Conservation (phyloP, 2,797 vertebrate species). For the Tokudaia muenninki region DNA sequence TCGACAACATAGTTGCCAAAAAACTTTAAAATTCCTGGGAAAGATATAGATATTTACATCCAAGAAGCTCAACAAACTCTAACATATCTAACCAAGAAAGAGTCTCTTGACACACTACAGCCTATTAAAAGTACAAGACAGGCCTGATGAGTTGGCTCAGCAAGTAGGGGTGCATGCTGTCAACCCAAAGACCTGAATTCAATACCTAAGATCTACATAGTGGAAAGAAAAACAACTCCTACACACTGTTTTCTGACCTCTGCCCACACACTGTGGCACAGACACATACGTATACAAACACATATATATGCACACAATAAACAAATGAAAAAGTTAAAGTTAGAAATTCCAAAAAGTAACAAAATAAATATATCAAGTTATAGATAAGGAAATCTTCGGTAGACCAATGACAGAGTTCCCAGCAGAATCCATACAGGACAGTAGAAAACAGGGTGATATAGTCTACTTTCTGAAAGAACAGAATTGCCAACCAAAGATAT, state of each 20-base stretch:
- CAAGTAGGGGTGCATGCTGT: not conserved
- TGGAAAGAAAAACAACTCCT: not conserved
- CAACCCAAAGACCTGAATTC: not conserved
- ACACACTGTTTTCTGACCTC: not conserved
- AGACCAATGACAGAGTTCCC: not conserved
- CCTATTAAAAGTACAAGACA: not conserved
- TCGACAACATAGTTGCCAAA: not conserved
- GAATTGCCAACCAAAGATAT: not conserved
- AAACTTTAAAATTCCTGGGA: not conserved
- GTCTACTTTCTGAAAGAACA: not conserved
- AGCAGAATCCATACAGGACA: not conserved
- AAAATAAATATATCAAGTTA: not conserved
- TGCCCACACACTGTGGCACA: not conserved
- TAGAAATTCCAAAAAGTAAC: not conserved
- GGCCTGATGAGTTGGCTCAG: not conserved
- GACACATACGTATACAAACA: not conserved
- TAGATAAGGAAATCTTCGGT: not conserved
- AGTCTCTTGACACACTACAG: not conserved
- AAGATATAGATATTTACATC: not conserved
- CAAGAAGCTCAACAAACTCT: not conserved
- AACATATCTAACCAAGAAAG: not conserved
- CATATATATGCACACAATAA: not conserved
- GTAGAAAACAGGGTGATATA: not conserved
- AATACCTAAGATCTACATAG: not conserved
- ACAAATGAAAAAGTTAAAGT: not conserved